Evolutionary conservation across 2,888 invertebrate species (phyloP).

Genomic region (Trimorus sp.): DNA sequence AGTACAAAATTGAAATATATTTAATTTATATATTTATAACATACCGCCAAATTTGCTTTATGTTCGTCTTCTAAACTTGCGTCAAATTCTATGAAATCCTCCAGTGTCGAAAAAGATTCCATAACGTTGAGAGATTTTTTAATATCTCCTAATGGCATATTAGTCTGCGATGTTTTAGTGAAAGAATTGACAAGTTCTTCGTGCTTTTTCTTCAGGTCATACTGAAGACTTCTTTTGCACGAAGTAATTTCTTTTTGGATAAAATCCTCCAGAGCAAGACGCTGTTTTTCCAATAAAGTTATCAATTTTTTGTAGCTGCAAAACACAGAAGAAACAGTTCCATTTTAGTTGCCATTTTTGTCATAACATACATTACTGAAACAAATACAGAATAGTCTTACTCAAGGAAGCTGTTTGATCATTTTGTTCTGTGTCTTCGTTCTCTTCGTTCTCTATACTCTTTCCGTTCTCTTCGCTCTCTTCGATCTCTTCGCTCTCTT

Average conservation of each 20-base stretch:
- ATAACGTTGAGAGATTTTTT: neutral
- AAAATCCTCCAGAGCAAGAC: neutral
- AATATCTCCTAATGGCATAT: neutral
- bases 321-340: neutral
- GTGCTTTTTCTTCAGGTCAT: conserved; percentile 3
- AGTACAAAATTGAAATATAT: neutral
- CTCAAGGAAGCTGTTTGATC: neutral
- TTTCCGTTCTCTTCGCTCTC: too few relatives aligned
- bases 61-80: conserved; percentile 1
- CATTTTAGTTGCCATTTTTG: too few relatives aligned
- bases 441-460: neutral
- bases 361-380: neutral
- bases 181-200: conserved; percentile 3
- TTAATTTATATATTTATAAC: neutral
- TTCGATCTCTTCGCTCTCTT: too few relatives aligned
- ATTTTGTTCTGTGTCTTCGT: neutral
- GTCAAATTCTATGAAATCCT: conserved; percentile 5
- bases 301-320: neutral
- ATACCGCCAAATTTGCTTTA: conserved; percentile 9
- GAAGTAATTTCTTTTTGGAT: conserved; percentile 8
- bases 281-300: neutral
- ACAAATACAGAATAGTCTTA: too few relatives aligned
- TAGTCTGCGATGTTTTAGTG: neutral
- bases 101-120: neutral
- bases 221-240: neutral